Evolutionary conservation across 2,888 invertebrate genomes (phyloP), one percentile per base, ranked within the genome.

Genomic region (Timandra comae): DNA sequence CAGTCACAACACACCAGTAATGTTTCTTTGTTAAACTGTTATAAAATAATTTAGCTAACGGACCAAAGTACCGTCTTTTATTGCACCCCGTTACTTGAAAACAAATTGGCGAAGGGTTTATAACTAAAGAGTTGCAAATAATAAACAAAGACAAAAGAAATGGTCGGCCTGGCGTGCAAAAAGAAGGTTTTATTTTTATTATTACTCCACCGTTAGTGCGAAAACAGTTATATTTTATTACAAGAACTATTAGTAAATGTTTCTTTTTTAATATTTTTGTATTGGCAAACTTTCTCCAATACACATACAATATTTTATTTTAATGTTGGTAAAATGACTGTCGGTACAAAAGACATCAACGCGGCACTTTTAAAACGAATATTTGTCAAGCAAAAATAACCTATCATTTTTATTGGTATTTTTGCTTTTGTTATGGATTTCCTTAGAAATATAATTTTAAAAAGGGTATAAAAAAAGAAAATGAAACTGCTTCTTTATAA

Each of bases 221-320:
- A n/a, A 72, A 66, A 62, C 64, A 64, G 43, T 56, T 56, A 49
- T 63, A n/a, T 70, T 35, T 74, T 77, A 79, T 72, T 72, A 56
- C 66, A 46, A 53, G 53, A 56, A 67, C 41, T 31, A 54, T 46
- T 43, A 40, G 45, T 44, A 43, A 41, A 24, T 21, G 21, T 23
- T 35, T 36, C 27, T 23, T 38, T 29, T 27, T 30, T 20, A 21
- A 25, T 23, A 33, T 30, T 40, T 39, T n/a, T n/a, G n/a, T n/a
- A n/a, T 39, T 33, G 29, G 40, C 38, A 39, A 40, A 40, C 43
- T 48, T 48, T 48, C 39, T 23, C 40, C 35, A 41, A 43, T 43
- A 21, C 1, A 21, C 21, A 7, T 3, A 7, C 7, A 21, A 7
- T 3, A 7, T 21, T 7, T 21, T 21, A 8, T n/a, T n/a, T n/a